Evolutionary conservation across 2,888 invertebrate genomes (phyloP), one percentile per base, ranked within the genome.

Genomic region (Melieria picta): DNA sequence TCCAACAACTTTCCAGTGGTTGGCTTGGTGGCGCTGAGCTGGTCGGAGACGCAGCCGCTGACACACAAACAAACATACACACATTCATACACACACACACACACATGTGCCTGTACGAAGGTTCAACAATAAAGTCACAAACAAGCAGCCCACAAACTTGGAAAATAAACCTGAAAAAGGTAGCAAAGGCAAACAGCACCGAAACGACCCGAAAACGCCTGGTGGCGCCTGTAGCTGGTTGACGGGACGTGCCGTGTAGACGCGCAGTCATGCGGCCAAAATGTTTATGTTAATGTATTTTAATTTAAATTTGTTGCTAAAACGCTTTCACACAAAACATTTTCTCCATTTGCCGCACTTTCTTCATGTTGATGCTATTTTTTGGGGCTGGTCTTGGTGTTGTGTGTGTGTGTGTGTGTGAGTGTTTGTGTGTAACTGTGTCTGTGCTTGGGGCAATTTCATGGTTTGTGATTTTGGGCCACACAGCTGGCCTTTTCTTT

Each of bases 221-320:
- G 30, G 30, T 30, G 30, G 30, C 30, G 30, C 30, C 30, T 30
- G 30, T 30, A 30, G 30, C 30, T 30, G 30, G 30, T 30, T 16
- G 47, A 16, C n/a, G 42, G 42, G 57, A 50, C 13, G 7, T 11
- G 47, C 5, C 43, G 30, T 47, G 47, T 13, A 45, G n/a, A 16
- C 16, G 16, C 46, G 16, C 16, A 16, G 16, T n/a, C 5, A 30
- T 4, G 16, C 5, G 58, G 42, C 48, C 10, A 56, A 69, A 69
- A 63, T 65, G 13, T 65, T 70, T 70, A 70, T 70, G 65, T 65
- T 65, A 70, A 70, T 65, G 70, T 70, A 65, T 70, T 65, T 65
- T 70, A 70, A 64, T 70, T 70, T 70, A 65, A 70, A 70, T 58
- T 70, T 70, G 55, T 64, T 69, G 62, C 69, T 9, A 69, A 63